A percentile compares a stretch with the other conserved stretches of the same genome.
Evolutionary conservation across 2,113 vertebrate species (phyloP).

Genomic region (Paradoxurus hermaphroditus): DNA sequence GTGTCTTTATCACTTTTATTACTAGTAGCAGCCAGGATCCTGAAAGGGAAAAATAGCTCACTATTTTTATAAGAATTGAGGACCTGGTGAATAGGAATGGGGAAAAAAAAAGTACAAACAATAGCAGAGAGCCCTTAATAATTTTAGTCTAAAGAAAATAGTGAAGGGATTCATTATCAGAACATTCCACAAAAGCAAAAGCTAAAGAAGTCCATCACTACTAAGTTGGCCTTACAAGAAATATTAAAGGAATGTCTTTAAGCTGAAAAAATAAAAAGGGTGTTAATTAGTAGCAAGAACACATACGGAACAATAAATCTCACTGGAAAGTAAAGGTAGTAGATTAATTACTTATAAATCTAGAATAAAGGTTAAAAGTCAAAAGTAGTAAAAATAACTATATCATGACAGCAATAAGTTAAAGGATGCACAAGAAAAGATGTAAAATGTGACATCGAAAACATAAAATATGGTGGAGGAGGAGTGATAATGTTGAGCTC

Average conservation of each 20-base stretch:
- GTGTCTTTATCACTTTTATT: background rate
- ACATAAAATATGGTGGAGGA: background rate
- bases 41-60: background rate
- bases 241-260: background rate
- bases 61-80: background rate
- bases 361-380: background rate
- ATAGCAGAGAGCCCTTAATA: background rate
- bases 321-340: background rate
- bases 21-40: background rate
- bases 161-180: background rate
- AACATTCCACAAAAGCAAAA: background rate
- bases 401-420: background rate
- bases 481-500: background rate
- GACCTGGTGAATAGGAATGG: background rate
- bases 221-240: background rate
- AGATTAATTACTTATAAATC: background rate
- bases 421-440: background rate
- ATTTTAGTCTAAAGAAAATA: background rate
- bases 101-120: background rate
- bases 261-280: background rate
- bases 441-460: background rate
- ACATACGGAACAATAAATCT: background rate
- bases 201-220: background rate
- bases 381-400: background rate
- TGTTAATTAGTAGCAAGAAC: background rate